Base-by-base conservation (phyloP, 2,797 vertebrate species). In the Myripristis murdjan region DNA sequence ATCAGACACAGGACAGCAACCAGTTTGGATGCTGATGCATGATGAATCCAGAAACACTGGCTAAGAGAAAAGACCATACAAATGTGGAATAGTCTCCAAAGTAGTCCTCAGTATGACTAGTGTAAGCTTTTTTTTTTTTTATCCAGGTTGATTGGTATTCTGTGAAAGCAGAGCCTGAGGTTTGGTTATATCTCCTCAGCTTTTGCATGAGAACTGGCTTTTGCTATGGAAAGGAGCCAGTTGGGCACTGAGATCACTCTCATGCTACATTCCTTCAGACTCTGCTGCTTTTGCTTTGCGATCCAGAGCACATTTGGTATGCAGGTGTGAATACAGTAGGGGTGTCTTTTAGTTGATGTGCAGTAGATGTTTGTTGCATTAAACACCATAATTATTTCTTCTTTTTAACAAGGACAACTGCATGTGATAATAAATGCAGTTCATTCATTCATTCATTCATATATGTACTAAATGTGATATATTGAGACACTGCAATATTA, bases 161-260 rank as follows among this genome's bases (percentile, higher is more conserved):
- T n/a, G 39, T 26, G 15, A 24, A 28, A 28, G 56, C 14, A 23
- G 39, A 44, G 56, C 39, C 39, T 18, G 22, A 43, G 56, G 56
- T 39, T 59, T 44, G 18, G 12, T 26, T 58, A 23, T 43, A 24
- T 58, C 56, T 44, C 5, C 15, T 26, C 23, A 44, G n/a, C 39
- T n/a, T 44, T 7, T n/a, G 28, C 24, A 52, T 70, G 26, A 48
- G 44, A 75, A 56, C 28, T 4, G 23, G 41, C 20, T 59, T 0
- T 35, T n/a, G 35, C 20, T 31, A 8, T 9, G 31, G 43, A 43
- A 47, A 35, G 18, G 5, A 60, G 22, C 9, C 28, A 1, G 1
- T 43, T 57, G 39, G 44, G 16, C 0, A 0, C 7, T 35, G 53
- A 44, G 49, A 57, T 44, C 5, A 12, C 15, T 52, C 20, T 31